Base-by-base conservation (phyloP, 1,140 invertebrate species). In the Nymphalis io region DNA sequence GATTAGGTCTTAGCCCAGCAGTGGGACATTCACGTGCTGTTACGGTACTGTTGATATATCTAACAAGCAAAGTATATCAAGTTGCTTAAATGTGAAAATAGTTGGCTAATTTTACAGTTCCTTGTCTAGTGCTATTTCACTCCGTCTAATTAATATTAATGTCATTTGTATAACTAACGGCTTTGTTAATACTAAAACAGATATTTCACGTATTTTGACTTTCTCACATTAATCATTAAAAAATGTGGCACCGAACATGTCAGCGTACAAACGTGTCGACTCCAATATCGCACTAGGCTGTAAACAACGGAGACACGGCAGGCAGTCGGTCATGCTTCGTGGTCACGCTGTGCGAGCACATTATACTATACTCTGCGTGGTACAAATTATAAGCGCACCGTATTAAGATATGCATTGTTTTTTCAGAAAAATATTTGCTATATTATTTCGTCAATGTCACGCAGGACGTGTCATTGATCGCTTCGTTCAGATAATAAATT, bases 291-390 rank as follows among this genome's bases (percentile, higher is more conserved):
- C 63, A 73, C 73, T 60, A 60, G 53, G 66, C 64, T 62, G 62
- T 72, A 72, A 76, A 76, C 73, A 73, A 69, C 72, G 68, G 60
- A 60, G 44, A 55, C 42, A 73, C 70, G 73, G 79, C 68, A 81
- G 64, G 73, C 65, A 73, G 62, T 60, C 70, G 75, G 76, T 82
- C 79, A 82, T 79, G 79, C 70, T 70, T 74, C 58, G 73, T 68
- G 76, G 74, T 79, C 82, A 81, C 76, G 80, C 67, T 73, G 73
- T 61, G 64, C 67, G 68, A 75, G 55, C 70, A 76, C 78, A 82
- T 80, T 82, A 76, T 82, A 77, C 73, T 73, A 13, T 39, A 1
- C 51, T 40, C 5, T 55, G 20, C 38, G 16, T 21, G 73, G 64
- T 51, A 10, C 21, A 73, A 75, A 67, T 33, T n/a, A 60, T 16